Conservation (phyloP, 2,888 invertebrate genomes). For the Aporophyla nigra region DNA sequence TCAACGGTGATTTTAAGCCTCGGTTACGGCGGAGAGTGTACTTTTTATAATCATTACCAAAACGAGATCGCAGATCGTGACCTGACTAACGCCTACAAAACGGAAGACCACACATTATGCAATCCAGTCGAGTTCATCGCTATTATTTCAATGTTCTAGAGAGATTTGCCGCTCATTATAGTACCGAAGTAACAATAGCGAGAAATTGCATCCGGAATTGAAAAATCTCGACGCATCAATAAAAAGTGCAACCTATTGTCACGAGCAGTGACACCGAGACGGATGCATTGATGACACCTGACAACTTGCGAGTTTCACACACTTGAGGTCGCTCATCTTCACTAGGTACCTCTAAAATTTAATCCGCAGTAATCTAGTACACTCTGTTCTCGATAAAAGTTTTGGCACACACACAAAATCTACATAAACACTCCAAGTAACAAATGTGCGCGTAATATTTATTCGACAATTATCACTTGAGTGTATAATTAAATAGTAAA, state of each 20-base stretch:
- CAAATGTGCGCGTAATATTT: slow-evolving; percentile 9
- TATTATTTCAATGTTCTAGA: slow-evolving; percentile 56
- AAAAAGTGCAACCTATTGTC: slow-evolving; percentile 66
- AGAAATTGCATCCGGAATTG: slow-evolving; percentile 54
- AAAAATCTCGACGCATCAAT: slow-evolving; percentile 50
- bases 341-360: neutral
- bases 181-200: slow-evolving; percentile 64
- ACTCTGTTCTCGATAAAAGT: neutral
- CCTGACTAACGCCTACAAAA: slow-evolving; percentile 49
- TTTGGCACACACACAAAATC: neutral
- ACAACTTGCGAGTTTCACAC: slow-evolving; percentile 34
- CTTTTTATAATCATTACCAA: slow-evolving; percentile 54
- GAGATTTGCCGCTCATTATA: slow-evolving; percentile 62
- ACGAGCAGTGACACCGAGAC: slow-evolving; percentile 34
- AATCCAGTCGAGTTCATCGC: slow-evolving; percentile 65
- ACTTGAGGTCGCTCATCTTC: neutral
- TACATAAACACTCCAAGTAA: neutral
- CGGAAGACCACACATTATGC: slow-evolving; percentile 66
- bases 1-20: slow-evolving; percentile 37
- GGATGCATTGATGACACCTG: slow-evolving; percentile 23
- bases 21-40: slow-evolving; percentile 24
- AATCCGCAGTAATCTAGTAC: neutral
- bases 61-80: slow-evolving; percentile 65
- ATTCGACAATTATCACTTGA: slow-evolving; percentile 53
- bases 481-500: slow-evolving; percentile 36